Conservation (phyloP, 2,888 invertebrate genomes). For the Chloroclystis v-ata region DNA sequence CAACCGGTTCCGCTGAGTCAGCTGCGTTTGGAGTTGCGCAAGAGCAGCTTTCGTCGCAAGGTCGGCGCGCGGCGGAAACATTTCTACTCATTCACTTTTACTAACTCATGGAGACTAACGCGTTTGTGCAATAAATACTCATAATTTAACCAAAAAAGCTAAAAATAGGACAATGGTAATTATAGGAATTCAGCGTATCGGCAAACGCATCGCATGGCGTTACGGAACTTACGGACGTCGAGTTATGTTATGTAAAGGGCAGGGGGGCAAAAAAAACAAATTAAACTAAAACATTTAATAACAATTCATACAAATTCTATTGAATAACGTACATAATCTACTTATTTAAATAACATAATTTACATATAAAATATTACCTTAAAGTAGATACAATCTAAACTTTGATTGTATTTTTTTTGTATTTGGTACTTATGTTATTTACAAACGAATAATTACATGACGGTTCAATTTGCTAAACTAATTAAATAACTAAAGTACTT, state of each 20-base stretch:
- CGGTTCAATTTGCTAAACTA: too few relatives aligned
- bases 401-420: constrained; percentile 6
- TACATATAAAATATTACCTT: constrained; percentile 6
- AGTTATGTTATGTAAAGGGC: too few relatives aligned
- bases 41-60: constrained; percentile 41
- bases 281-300: constrained; percentile 41
- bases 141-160: too few relatives aligned
- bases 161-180: too few relatives aligned
- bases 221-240: too few relatives aligned
- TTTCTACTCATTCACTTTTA: not conserved
- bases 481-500: constrained; percentile 11
- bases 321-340: not conserved
- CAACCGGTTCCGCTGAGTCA: constrained; percentile 10
- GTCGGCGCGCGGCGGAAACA: constrained; percentile 19
- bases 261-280: constrained; percentile 12
- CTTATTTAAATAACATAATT: constrained; percentile 21
- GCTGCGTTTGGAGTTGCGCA: constrained; percentile 21
- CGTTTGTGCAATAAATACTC: constrained; percentile 9
- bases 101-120: too few relatives aligned
- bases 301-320: constrained; percentile 34
- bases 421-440: constrained; percentile 15
- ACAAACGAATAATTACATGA: constrained; percentile 7
- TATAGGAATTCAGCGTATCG: too few relatives aligned
- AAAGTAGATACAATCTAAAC: not conserved
- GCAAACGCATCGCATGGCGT: too few relatives aligned